Evolutionary conservation across 2,113 vertebrate genomes (phyloP), one percentile per base, ranked within the genome.

Genomic region (Halichoeres trimaculatus): DNA sequence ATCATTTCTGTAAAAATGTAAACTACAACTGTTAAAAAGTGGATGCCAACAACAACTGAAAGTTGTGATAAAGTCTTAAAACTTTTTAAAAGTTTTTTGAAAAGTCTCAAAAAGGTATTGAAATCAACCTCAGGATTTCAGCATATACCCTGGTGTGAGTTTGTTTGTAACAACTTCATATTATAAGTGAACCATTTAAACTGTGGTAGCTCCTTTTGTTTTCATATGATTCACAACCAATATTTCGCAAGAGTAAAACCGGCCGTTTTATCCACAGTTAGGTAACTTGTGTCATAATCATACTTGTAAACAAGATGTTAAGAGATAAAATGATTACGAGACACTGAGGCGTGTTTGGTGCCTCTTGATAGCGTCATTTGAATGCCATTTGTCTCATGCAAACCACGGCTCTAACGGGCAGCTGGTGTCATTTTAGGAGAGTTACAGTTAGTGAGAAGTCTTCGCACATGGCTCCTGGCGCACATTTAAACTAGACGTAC

Each of bases 341-440:
- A 30, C 6, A 30, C 30, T 30, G 30, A 30, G 30, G 30, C 30
- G 3, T 30, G 30, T 30, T 30, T 30, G 30, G 58, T 35, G 0
- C 16, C 13, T 62, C 63, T 64, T 52, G n/a, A 7, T 1, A 7
- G 26, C 14, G 30, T 65, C 2, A 65, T 85, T 88, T 86, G 69
- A 76, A 77, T 74, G 52, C 47, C 52, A 1, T 47, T 24, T 38
- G 19, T 50, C 7, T 58, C 10, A 2, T 50, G 78, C 78, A 87
- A 89, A 84, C 30, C 43, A 1, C 8, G 23, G 17, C 13, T 65
- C 59, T 38, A 45, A 78, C 43, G 23, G 35, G 65, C 55, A 3
- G 20, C 7, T 45, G 67, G 57, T 51, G 40, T 60, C 59, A 17
- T 1, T 16, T 35, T 40, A 17, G 12, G 2, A 5, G 23, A 1